These are phyloP conservation scores for Prinia subflava DNA, from an alignment of 2,113 vertebrate genomes.

Conservation along the genomic window DNA sequence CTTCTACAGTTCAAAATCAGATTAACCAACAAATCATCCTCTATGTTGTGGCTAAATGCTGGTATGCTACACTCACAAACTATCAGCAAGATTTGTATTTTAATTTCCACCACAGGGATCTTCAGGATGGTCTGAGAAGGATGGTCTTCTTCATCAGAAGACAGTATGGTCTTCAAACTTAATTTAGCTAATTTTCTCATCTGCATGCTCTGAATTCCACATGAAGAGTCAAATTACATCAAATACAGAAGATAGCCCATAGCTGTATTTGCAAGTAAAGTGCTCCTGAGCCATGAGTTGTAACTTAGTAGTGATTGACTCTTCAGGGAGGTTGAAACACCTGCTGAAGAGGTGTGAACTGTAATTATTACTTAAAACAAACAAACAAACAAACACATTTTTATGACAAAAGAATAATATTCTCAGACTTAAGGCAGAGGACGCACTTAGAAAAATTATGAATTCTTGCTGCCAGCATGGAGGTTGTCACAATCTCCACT, in stretches of 20 bases:
- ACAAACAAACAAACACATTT: no score
- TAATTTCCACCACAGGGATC: not conserved
- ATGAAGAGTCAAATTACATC: not conserved
- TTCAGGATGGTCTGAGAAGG: not conserved
- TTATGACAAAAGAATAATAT: not conserved
- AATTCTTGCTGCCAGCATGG: not conserved
- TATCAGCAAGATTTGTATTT: not conserved
- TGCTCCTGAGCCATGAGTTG: not conserved
- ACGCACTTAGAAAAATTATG: not conserved
- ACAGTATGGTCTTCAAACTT: not conserved
- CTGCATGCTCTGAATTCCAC: not conserved
- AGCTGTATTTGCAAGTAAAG: not conserved
- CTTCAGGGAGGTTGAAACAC: not conserved
- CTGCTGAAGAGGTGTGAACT: not conserved
- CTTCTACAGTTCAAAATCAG: not conserved
- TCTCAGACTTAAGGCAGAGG: not conserved
- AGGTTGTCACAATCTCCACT: not conserved
- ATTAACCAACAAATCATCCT: not conserved
- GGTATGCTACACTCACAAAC: not conserved
- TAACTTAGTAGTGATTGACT: not conserved
- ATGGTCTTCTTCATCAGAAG: no score
- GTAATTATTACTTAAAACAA: not conserved
- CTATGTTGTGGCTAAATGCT: not conserved
- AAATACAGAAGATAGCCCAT: not conserved
- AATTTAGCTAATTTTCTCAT: not conserved